Conservation (phyloP, 2,113 vertebrate species). For the Uria aalge region DNA sequence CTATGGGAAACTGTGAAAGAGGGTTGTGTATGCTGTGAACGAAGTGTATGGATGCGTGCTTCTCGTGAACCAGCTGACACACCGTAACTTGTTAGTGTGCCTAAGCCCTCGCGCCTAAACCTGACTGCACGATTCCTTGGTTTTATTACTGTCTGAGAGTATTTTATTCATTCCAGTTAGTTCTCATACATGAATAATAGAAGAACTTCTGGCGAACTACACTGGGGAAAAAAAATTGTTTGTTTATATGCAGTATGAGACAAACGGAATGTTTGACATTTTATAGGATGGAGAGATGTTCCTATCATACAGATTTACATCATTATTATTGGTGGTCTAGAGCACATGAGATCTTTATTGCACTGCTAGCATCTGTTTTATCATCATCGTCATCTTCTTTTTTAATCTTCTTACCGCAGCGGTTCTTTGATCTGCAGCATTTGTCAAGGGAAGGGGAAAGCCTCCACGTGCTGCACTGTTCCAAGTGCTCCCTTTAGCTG, state of each 20-base stretch:
- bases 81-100: not conserved
- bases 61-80: not conserved
- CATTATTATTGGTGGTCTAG: not conserved
- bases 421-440: not conserved
- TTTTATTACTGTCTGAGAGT: not conserved
- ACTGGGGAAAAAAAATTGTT: not conserved
- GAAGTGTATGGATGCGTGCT: not conserved
- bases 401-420: not conserved
- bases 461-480: not conserved
- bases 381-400: not conserved
- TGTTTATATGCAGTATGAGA: not conserved
- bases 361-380: not conserved
- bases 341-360: not conserved
- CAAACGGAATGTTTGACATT: not conserved
- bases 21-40: not conserved
- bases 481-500: not conserved
- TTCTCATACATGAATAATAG: not conserved
- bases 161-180: slow-evolving; percentile 1
- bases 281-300: not conserved
- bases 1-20: not conserved
- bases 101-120: not conserved
- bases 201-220: not conserved
- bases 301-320: not conserved
- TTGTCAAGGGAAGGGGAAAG: not conserved
- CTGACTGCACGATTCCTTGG: not conserved